Conservation (phyloP, 1,140 invertebrate genomes). For the Drosophila oshimai region DNA sequence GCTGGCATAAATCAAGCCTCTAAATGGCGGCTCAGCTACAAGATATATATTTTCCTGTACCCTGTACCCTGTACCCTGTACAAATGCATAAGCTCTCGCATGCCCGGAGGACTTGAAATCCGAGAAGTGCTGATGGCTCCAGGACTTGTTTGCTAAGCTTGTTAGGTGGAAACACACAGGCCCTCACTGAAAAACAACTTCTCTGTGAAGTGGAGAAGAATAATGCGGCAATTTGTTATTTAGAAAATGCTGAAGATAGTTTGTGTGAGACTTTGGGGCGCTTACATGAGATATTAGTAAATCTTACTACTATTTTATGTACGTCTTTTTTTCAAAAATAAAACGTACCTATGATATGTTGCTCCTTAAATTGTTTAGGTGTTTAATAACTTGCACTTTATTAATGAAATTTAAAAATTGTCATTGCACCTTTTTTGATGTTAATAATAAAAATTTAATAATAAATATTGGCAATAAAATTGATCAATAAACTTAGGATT, state of each 20-base stretch:
- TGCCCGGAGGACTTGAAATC: slow-evolving; percentile 29
- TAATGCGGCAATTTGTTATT: slow-evolving; percentile 33
- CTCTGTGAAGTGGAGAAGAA: slow-evolving; percentile 6
- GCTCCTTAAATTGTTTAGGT: no score
- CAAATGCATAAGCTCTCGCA: slow-evolving; percentile 8
- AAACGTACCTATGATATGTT: no score
- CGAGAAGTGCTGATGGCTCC: slow-evolving; percentile 33
- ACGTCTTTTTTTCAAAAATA: no score
- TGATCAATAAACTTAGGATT: no score
- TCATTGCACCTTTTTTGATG: no score
- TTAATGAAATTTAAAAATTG: no score
- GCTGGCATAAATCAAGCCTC: slow-evolving; percentile 65
- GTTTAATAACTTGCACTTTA: no score
- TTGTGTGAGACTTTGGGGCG: neutral
- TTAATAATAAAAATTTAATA: no score
- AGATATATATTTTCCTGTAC: slow-evolving; percentile 9
- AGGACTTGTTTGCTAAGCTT: slow-evolving; percentile 31
- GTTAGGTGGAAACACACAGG: slow-evolving; percentile 23
- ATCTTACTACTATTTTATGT: neutral
- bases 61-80: no score
- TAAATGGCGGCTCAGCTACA: slow-evolving; percentile 19
- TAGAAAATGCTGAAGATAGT: slow-evolving; percentile 8
- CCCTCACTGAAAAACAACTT: neutral
- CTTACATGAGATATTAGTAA: neutral
- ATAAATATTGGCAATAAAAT: no score